Conservation (phyloP, 1,140 invertebrate species). For the Parapsyche elsis region DNA sequence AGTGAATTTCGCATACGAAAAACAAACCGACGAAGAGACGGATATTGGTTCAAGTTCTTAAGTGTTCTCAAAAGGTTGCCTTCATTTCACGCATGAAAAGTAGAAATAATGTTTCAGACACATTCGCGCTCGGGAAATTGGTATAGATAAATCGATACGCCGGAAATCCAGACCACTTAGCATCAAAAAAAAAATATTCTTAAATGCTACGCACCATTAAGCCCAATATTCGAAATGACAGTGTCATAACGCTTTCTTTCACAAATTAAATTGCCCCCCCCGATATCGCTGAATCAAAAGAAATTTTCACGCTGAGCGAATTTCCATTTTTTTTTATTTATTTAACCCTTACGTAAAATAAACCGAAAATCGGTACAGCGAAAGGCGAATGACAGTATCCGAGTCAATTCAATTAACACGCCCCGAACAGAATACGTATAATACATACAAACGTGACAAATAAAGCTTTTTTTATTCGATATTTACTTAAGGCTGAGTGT, state of each 20-base stretch:
- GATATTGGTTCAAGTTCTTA: constrained; percentile 43
- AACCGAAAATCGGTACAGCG: not conserved
- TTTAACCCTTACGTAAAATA: not conserved
- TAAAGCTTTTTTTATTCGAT: no score
- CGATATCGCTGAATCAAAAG: constrained; percentile 11
- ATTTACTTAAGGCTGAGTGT: no score
- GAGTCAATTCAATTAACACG: no score
- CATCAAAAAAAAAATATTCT: constrained; percentile 11
- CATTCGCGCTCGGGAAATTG: constrained; percentile 8
- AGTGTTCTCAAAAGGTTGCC: no score
- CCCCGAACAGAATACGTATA: no score
- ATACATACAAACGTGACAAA: no score
- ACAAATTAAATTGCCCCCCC: constrained; percentile 26
- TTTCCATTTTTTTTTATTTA: constrained; percentile 1
- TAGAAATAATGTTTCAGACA: constrained; percentile 37
- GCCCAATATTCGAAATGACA: constrained; percentile 26
- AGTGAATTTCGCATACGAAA: constrained; percentile 2
- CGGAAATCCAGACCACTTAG: constrained; percentile 7
- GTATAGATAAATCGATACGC: constrained; percentile 20
- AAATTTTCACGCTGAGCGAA: not conserved
- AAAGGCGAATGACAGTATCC: no score
- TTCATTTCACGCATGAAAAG: constrained; percentile 38
- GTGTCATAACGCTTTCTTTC: constrained; percentile 23
- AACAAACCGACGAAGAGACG: constrained; percentile 25
- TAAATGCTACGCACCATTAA: constrained; percentile 19